Conservation (phyloP, 2,888 invertebrate genomes). For the Ormyrus nitidulus region DNA sequence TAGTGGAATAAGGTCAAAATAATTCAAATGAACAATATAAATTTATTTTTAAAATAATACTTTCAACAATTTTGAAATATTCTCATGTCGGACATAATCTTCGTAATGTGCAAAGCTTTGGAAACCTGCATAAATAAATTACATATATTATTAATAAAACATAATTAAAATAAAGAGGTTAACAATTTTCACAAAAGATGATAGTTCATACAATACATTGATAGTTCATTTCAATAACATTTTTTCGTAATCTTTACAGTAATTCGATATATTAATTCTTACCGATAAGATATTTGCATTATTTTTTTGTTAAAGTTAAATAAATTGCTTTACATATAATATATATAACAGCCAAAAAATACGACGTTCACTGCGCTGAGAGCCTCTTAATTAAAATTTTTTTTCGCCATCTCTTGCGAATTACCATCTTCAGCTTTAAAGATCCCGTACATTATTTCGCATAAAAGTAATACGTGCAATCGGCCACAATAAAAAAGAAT, state of each 20-base stretch:
- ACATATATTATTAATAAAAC: conserved; percentile 30
- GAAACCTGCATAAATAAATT: conserved; percentile 42
- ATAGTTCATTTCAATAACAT: conserved; percentile 40
- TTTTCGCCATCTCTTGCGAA: not conserved
- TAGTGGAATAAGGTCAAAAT: not conserved
- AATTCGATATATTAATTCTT: conserved; percentile 43
- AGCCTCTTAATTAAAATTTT: conserved; percentile 23
- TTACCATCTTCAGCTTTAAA: conserved; percentile 13
- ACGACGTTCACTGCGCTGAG: conserved; percentile 38
- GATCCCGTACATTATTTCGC: conserved; percentile 4
- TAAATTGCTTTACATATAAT: conserved; percentile 50
- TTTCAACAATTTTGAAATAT: conserved; percentile 51
- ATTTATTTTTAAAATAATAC: conserved; percentile 57
- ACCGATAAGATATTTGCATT: conserved; percentile 44
- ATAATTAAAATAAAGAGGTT: conserved; percentile 32
- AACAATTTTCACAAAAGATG: conserved; percentile 32
- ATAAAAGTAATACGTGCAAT: conserved; percentile 21
- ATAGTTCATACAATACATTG: conserved; percentile 40
- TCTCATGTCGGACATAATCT: conserved; percentile 15
- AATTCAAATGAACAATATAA: conserved; percentile 49
- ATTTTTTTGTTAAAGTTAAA: conserved; percentile 40
- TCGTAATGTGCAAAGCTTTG: conserved; percentile 28
- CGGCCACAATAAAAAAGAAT: conserved; percentile 11
- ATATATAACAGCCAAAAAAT: conserved; percentile 51
- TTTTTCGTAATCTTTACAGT: conserved; percentile 13